Percentiles rank a stretch among this genome's conserved stretches.
Evolutionary conservation across 1,140 invertebrate genomes (phyloP).

Genomic region (Varroa destructor): DNA sequence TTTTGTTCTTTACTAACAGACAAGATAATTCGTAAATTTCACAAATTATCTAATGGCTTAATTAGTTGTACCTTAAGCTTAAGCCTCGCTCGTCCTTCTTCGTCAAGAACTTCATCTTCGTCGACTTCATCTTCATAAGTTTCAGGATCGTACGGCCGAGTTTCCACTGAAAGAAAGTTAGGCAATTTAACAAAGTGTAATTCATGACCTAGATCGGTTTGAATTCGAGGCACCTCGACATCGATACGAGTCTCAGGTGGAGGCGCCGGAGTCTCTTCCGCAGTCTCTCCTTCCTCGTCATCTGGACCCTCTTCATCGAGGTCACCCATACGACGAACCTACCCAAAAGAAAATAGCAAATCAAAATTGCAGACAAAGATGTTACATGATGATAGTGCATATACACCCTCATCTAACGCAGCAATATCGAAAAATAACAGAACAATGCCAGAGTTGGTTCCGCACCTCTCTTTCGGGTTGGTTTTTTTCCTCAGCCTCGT

Average conservation of each 20-base stretch:
- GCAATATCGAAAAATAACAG: constrained; percentile 24
- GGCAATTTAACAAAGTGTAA: constrained; percentile 86
- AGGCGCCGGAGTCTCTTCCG: constrained; percentile 39
- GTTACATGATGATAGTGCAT: constrained; percentile 35
- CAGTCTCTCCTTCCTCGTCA: constrained; percentile 32
- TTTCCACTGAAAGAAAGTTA: constrained; percentile 67
- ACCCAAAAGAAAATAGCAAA: constrained; percentile 30
- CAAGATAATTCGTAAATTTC: too few species aligned
- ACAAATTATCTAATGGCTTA: too few species aligned
- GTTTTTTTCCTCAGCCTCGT: constrained; percentile 38
- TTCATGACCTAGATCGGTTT: constrained; percentile 73
- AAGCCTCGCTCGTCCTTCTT: constrained; percentile 79
- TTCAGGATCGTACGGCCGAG: constrained; percentile 79
- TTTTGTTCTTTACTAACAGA: too few species aligned
- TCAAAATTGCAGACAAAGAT: background rate
- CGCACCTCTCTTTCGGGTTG: constrained; percentile 43
- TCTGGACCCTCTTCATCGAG: constrained; percentile 38
- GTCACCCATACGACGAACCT: constrained; percentile 31
- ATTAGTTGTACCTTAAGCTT: constrained; percentile 34
- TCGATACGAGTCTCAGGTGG: constrained; percentile 84
- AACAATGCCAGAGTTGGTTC: constrained; percentile 29
- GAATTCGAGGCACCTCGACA: constrained; percentile 88
- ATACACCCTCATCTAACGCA: constrained; percentile 51
- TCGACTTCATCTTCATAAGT: constrained; percentile 98
- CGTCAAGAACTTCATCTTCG: constrained; percentile 92